Conservation (phyloP, 2,888 invertebrate species). For the Epinotia bilunana region DNA sequence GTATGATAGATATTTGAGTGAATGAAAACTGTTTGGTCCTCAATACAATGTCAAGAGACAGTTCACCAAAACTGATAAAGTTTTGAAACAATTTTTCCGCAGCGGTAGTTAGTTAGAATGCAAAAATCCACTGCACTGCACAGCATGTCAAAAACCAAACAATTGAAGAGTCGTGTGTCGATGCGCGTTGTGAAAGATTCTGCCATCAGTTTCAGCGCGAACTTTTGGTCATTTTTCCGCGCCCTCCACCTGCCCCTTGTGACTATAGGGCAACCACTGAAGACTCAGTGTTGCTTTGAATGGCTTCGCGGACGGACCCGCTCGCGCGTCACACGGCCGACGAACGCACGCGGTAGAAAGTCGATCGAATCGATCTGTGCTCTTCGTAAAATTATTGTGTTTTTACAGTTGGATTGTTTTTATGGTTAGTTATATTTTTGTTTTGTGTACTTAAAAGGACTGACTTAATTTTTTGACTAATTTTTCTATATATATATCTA, state of each 20-base stretch:
- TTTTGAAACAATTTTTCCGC: no score
- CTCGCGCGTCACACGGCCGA: slow-evolving; percentile 43
- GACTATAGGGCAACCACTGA: slow-evolving; percentile 4
- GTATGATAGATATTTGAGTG: no score
- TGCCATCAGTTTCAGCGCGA: slow-evolving; percentile 23
- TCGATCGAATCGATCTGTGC: slow-evolving; percentile 51
- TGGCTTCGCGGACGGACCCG: slow-evolving; percentile 59
- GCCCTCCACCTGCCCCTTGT: slow-evolving; percentile 18
- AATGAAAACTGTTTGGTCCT: no score
- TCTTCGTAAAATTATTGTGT: slow-evolving; percentile 24
- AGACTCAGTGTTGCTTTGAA: slow-evolving; percentile 58
- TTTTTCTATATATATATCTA: background rate
- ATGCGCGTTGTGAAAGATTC: slow-evolving; percentile 19
- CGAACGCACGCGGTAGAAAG: slow-evolving; percentile 60
- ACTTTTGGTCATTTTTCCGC: slow-evolving; percentile 29
- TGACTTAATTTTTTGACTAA: background rate
- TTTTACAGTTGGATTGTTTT: slow-evolving; percentile 18
- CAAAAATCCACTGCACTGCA: background rate
- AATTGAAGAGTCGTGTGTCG: background rate
- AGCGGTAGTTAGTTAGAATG: background rate
- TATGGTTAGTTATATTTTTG: slow-evolving; percentile 5
- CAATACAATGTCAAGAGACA: no score
- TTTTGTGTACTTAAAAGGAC: slow-evolving; percentile 10
- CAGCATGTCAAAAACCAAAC: slow-evolving; percentile 18
- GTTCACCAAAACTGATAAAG: no score